Evolutionary conservation across 2,797 vertebrate genomes (phyloP).

Genomic region (Vultur gryphus): DNA sequence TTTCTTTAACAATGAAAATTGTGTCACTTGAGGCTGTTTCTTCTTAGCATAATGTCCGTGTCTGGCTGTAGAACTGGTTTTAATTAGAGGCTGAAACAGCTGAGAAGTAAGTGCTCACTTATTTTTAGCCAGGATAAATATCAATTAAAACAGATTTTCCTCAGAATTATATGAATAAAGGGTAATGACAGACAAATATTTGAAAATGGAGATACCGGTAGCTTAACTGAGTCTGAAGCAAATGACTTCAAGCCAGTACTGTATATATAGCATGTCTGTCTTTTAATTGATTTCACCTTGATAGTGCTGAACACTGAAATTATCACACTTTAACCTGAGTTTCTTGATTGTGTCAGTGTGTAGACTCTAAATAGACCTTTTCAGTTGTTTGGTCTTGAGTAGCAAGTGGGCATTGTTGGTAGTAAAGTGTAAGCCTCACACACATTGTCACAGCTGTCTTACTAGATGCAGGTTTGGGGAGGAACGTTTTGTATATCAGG

Average conservation of each 20-base stretch:
- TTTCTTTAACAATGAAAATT: constrained; percentile 50
- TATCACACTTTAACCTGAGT: neutral
- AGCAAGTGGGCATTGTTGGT: neutral
- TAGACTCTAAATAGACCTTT: neutral
- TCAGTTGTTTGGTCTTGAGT: neutral
- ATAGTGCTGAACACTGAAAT: neutral
- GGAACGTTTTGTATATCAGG: neutral
- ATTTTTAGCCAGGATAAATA: constrained; percentile 43
- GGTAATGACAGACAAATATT: constrained; percentile 18
- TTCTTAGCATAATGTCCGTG: constrained; percentile 13
- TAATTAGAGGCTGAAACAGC: constrained; percentile 53
- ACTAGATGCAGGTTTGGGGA: neutral
- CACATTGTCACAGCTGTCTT: neutral
- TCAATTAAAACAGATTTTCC: constrained; percentile 5
- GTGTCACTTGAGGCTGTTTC: constrained; percentile 29
- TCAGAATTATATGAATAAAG: neutral
- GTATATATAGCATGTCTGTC: neutral
- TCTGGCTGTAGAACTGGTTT: constrained; percentile 38
- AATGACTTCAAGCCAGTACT: neutral
- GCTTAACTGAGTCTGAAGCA: neutral
- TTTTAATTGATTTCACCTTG: neutral
- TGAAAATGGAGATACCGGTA: neutral
- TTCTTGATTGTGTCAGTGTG: neutral
- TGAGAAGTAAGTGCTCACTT: constrained; percentile 18
- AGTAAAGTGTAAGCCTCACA: neutral